phyloP scores from a whole-genome alignment of 1,140 invertebrate genomes.

The Thalassaphorura encarpata region DNA sequence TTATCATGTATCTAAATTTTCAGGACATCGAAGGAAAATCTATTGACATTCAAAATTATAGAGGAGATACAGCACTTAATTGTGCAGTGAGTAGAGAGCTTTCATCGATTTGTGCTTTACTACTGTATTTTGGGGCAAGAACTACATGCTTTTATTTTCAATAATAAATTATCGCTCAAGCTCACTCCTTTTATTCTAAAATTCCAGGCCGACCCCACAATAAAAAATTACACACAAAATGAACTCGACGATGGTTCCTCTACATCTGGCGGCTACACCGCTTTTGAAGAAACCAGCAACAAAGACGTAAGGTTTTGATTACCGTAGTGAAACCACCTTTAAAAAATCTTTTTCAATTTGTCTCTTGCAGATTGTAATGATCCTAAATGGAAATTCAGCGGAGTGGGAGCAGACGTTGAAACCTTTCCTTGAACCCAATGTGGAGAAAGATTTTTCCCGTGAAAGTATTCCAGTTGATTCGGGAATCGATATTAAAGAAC shows the following conservation, averaged over 20 bases:
- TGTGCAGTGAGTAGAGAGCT: slow-evolving; percentile 15
- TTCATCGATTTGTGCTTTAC: slow-evolving; percentile 13
- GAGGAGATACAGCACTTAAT: slow-evolving; percentile 26
- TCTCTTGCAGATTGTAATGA: slow-evolving; percentile 7
- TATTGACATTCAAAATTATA: slow-evolving; percentile 27
- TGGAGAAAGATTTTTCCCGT: too few species aligned
- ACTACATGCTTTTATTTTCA: too few species aligned
- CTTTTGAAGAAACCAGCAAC: neutral
- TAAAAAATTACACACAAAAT: slow-evolving; percentile 20
- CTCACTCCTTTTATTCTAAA: neutral
- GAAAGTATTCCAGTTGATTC: slow-evolving; percentile 24
- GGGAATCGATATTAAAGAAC: slow-evolving; percentile 28
- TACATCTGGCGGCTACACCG: neutral
- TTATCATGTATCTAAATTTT: neutral
- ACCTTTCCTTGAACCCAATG: too few species aligned
- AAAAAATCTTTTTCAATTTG: slow-evolving; percentile 5
- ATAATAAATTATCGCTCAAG: neutral
- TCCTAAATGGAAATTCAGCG: too few species aligned
- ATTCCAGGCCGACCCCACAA: slow-evolving; percentile 18
- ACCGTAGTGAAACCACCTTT: slow-evolving; percentile 12
- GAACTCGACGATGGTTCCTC: slow-evolving; percentile 1
- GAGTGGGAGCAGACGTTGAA: too few species aligned
- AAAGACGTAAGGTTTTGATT: slow-evolving; percentile 11
- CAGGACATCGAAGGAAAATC: slow-evolving; percentile 4
- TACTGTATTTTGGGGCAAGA: slow-evolving; percentile 24